phyloP scores from a whole-genome alignment of 2,113 vertebrate genomes.

The Paradoxurus hermaphroditus region DNA sequence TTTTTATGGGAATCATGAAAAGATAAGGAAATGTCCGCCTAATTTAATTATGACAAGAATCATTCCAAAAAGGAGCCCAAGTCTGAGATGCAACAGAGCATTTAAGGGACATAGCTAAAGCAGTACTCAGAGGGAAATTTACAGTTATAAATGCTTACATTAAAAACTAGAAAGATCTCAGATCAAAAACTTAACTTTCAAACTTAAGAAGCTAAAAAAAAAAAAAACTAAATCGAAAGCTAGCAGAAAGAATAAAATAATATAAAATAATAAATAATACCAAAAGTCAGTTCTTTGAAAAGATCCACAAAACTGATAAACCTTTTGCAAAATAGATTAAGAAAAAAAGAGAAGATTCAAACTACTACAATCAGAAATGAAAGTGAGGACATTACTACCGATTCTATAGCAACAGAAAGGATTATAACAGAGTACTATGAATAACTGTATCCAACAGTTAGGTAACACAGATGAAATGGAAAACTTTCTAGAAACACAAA shows the following conservation, averaged over 20 bases:
- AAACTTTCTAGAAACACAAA: neutral
- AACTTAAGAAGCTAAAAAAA: neutral
- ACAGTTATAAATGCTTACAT: neutral
- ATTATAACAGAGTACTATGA: neutral
- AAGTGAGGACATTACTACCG: neutral
- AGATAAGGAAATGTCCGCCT: neutral
- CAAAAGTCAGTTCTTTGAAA: too few relatives aligned
- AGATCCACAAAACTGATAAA: neutral
- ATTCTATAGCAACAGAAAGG: neutral
- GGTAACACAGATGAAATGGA: neutral
- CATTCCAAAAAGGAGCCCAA: neutral
- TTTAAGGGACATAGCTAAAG: too few relatives aligned
- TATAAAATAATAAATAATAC: too few relatives aligned
- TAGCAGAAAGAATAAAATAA: neutral
- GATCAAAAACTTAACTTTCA: neutral
- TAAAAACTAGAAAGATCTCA: neutral
- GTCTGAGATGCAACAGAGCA: neutral
- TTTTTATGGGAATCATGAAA: neutral
- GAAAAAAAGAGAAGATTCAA: neutral
- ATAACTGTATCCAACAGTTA: neutral
- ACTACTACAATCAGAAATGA: too few relatives aligned
- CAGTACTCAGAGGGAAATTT: too few relatives aligned
- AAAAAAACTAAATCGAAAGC: neutral
- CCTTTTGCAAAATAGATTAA: neutral
- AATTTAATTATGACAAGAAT: neutral